phyloP scores from a whole-genome alignment of 2,113 vertebrate genomes.

The Tragelaphus strepsiceros region DNA sequence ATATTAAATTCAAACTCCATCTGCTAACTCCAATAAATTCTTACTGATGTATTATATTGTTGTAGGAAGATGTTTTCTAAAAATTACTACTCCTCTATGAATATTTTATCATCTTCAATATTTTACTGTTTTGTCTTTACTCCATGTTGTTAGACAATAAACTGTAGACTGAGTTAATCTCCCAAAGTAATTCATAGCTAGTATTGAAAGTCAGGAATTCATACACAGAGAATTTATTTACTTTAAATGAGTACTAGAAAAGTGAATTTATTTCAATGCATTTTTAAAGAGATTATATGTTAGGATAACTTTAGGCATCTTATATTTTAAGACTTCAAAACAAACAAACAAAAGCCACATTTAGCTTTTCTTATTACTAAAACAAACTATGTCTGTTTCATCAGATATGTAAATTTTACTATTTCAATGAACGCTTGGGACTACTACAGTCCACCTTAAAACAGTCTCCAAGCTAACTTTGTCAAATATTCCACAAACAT shows the following conservation, averaged over 20 bases:
- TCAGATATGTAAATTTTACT: background rate
- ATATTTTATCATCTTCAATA: background rate
- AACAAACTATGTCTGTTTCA: background rate
- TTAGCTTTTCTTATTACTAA: background rate
- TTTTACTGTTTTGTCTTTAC: background rate
- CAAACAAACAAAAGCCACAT: background rate
- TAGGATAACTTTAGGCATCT: background rate
- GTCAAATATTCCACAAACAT: background rate
- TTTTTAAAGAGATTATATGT: background rate
- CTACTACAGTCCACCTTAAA: background rate
- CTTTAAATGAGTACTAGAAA: background rate
- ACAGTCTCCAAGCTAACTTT: background rate
- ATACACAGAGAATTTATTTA: background rate
- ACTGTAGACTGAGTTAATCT: background rate
- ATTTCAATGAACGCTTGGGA: background rate
- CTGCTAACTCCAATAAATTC: background rate
- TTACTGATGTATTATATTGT: background rate
- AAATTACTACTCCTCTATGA: background rate
- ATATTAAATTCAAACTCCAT: background rate
- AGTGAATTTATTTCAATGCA: background rate
- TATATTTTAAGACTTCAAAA: constrained; percentile 12
- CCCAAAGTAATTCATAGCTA: background rate
- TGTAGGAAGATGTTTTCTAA: background rate
- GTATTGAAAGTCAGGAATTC: background rate
- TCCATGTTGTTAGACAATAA: background rate